Conservation (phyloP, 2,888 invertebrate species). For the Xanthorhoe designata region DNA sequence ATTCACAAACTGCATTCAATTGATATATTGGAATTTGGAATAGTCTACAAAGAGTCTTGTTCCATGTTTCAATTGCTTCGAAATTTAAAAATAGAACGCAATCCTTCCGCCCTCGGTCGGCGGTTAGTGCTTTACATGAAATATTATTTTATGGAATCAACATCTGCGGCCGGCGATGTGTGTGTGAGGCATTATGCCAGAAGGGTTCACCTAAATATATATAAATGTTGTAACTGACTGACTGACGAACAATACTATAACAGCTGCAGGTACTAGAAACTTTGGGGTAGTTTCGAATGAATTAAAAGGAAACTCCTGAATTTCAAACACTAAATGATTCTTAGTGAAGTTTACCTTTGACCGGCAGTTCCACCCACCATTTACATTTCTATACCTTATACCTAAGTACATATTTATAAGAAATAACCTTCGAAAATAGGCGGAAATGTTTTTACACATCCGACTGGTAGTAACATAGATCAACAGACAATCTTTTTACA, state of each 20-base stretch:
- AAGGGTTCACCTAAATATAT: conserved; percentile 65
- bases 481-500: no score
- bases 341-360: no score
- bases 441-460: no score
- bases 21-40: conserved; percentile 28
- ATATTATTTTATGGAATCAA: conserved; percentile 86
- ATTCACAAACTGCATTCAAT: conserved; percentile 21
- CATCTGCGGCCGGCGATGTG: conserved; percentile 78
- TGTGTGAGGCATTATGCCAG: conserved; percentile 66
- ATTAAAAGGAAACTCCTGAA: neutral
- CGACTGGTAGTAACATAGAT: no score
- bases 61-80: conserved; percentile 71
- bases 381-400: no score
- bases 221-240: neutral
- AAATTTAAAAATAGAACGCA: conserved; percentile 85
- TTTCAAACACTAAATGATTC: neutral
- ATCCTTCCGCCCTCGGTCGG: conserved; percentile 84
- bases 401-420: no score
- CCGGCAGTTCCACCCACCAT: no score
- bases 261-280: neutral
- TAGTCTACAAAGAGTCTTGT: conserved; percentile 40
- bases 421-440: no score
- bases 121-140: conserved; percentile 85
- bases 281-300: neutral
- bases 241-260: neutral